Conservation (phyloP, 2,888 invertebrate species). For the Limenitis camilla region DNA sequence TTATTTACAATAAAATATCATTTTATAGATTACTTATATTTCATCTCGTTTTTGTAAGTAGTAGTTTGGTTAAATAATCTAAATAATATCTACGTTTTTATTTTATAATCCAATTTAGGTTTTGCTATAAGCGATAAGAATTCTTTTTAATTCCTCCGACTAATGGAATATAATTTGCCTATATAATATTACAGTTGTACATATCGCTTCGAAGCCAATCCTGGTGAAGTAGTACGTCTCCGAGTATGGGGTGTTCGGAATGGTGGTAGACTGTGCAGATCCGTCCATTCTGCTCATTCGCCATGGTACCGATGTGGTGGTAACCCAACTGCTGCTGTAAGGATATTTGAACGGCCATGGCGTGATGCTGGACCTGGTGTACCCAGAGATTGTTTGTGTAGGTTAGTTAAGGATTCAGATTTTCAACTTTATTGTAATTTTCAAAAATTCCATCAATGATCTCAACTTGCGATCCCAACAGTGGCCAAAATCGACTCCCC, state of each 20-base stretch:
- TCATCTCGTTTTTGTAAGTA: too few relatives aligned
- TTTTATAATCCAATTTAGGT: too few relatives aligned
- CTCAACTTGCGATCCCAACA: too few relatives aligned
- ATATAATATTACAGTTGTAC: conserved; percentile 78
- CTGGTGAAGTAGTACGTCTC: conserved; percentile 85
- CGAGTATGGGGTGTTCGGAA: conserved; percentile 83
- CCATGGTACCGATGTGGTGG: conserved; percentile 82
- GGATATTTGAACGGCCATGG: conserved; percentile 86
- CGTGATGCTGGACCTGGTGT: conserved; percentile 74
- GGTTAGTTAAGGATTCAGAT: conserved; percentile 42
- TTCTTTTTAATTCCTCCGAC: not conserved
- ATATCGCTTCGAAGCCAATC: conserved; percentile 90
- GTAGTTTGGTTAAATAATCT: conserved; percentile 52
- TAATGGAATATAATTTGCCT: not conserved
- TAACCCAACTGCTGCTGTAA: conserved; percentile 79
- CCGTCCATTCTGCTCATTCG: conserved; percentile 77
- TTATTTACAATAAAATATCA: too few relatives aligned
- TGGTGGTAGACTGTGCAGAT: conserved; percentile 74
- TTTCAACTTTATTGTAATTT: not conserved
- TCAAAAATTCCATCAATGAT: not conserved
- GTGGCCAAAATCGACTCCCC: too few relatives aligned
- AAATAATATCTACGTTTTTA: conserved; percentile 82
- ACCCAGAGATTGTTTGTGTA: conserved; percentile 87
- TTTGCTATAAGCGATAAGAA: too few relatives aligned
- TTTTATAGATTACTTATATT: too few relatives aligned